These are phyloP conservation scores for Galeopterus variegatus DNA, from an alignment of 2,113 vertebrate genomes.

Conservation along the genomic window DNA sequence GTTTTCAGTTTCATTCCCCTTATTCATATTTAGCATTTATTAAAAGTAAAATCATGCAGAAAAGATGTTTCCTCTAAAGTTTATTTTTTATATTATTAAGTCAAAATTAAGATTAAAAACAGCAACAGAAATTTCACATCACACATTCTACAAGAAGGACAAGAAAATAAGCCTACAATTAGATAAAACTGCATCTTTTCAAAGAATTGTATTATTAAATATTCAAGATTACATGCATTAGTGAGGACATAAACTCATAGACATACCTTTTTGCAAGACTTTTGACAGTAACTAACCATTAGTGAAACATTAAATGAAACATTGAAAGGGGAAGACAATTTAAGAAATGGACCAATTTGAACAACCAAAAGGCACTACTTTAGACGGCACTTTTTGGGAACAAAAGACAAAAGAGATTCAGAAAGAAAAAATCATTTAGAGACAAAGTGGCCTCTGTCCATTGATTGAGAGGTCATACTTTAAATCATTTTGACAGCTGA, in stretches of 20 bases:
- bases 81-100: constrained; percentile 58
- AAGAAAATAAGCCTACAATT: constrained; percentile 81
- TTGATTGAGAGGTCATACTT: constrained; percentile 77
- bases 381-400: constrained; percentile 72
- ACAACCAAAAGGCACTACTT: constrained; percentile 51
- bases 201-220: constrained; percentile 81
- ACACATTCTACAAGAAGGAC: constrained; percentile 70
- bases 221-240: constrained; percentile 81
- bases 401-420: constrained; percentile 70
- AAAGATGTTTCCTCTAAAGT: constrained; percentile 28
- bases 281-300: constrained; percentile 78
- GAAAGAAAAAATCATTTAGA: constrained; percentile 67
- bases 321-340: constrained; percentile 73
- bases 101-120: constrained; percentile 72
- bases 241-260: constrained; percentile 65
- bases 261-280: constrained; percentile 58
- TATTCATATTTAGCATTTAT: constrained; percentile 41
- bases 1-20: constrained; percentile 15
- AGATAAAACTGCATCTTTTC: constrained; percentile 79
- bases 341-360: constrained; percentile 81
- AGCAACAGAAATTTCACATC: constrained; percentile 62
- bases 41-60: constrained; percentile 61
- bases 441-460: constrained; percentile 60
- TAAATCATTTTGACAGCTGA: constrained; percentile 79
- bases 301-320: constrained; percentile 76